phyloP scores from a whole-genome alignment of 2,888 invertebrate species.

The Chrysolina americana region DNA sequence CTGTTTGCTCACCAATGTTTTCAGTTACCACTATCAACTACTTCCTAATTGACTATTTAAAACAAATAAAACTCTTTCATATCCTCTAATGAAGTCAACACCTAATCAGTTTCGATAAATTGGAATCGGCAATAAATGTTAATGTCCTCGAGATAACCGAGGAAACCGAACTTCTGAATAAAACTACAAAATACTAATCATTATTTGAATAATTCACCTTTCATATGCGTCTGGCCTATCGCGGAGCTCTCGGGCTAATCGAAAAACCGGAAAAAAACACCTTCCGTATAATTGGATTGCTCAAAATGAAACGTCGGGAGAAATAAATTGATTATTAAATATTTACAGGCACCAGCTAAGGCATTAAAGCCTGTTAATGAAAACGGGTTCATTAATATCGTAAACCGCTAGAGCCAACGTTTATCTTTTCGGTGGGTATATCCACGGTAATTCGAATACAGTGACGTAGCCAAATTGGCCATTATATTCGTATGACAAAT shows the following conservation, averaged over 20 bases:
- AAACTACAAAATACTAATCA: constrained; percentile 16
- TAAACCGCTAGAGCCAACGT: constrained; percentile 29
- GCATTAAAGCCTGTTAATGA: constrained; percentile 58
- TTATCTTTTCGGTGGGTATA: constrained; percentile 33
- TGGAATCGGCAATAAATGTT: constrained; percentile 23
- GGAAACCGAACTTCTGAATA: too few species aligned
- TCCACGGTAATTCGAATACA: constrained; percentile 25
- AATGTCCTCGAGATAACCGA: constrained; percentile 1
- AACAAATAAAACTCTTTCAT: neutral
- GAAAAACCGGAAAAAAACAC: constrained; percentile 36
- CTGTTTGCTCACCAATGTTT: neutral
- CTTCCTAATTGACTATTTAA: constrained; percentile 17
- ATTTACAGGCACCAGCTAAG: constrained; percentile 59
- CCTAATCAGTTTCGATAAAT: constrained; percentile 15
- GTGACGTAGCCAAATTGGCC: constrained; percentile 7
- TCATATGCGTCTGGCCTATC: constrained; percentile 27
- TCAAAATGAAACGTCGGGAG: constrained; percentile 55
- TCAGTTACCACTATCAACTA: neutral
- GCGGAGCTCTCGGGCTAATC: constrained; percentile 33
- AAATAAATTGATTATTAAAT: constrained; percentile 64
- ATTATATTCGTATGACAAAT: neutral
- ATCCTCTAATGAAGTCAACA: constrained; percentile 15
- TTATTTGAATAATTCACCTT: constrained; percentile 34
- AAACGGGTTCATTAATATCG: constrained; percentile 58
- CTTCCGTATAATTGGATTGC: constrained; percentile 50